phyloP scores from a whole-genome alignment of 2,797 vertebrate genomes.

The Hafferia zeledoni region DNA sequence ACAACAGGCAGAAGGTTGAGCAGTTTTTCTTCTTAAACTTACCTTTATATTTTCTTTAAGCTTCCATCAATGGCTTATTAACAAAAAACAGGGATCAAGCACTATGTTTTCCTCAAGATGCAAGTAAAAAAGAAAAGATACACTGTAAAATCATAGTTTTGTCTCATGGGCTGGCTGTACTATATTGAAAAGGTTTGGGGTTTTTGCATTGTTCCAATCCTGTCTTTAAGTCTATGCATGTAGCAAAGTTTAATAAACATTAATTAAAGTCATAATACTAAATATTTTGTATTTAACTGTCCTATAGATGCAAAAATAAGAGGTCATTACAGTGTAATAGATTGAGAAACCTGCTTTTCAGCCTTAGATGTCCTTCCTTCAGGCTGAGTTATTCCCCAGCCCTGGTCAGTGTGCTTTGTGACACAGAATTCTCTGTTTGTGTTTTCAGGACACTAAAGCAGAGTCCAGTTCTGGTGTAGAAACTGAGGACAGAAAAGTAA shows the following conservation, averaged over 20 bases:
- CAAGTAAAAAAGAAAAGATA: neutral
- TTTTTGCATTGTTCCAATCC: neutral
- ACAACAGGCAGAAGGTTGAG: neutral
- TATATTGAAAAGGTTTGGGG: neutral
- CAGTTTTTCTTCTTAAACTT: neutral
- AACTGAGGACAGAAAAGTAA: constrained; percentile 80
- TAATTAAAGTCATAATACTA: neutral
- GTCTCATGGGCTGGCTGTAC: neutral
- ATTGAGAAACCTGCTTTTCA: neutral
- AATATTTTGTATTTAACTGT: neutral
- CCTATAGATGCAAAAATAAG: neutral
- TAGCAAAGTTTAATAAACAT: neutral
- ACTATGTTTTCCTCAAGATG: neutral
- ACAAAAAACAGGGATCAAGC: neutral
- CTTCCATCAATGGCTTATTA: fast-evolving
- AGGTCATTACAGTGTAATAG: neutral
- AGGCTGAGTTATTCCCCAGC: neutral
- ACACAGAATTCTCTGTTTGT: neutral
- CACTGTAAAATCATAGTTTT: neutral
- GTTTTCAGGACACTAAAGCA: constrained; percentile 77
- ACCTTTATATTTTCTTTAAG: neutral
- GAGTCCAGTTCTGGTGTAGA: constrained; percentile 77
- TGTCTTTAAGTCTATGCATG: neutral
- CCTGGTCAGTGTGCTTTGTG: neutral
- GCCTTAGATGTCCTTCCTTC: neutral